phyloP scores from a whole-genome alignment of 2,113 vertebrate species.

The Recurvirostra avosetta region DNA sequence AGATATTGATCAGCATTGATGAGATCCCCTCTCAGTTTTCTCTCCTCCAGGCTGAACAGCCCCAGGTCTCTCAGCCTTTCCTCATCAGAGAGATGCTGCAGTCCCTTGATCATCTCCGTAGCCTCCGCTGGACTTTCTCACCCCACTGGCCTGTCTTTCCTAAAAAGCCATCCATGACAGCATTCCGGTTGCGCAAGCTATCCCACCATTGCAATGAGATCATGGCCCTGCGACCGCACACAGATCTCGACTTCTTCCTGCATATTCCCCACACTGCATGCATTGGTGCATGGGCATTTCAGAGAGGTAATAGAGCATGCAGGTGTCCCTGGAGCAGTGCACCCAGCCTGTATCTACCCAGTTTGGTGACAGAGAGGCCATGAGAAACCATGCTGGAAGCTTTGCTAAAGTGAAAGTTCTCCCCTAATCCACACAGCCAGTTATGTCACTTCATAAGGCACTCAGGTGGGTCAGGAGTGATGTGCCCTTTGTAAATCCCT shows the following conservation, averaged over 20 bases:
- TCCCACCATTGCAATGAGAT: not conserved
- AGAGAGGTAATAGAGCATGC: not conserved
- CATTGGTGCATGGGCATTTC: not conserved
- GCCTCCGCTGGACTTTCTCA: too few species aligned
- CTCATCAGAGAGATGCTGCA: too few species aligned
- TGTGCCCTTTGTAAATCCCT: not conserved
- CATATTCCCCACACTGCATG: not conserved
- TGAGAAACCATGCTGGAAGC: not conserved
- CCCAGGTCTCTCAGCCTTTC: too few species aligned
- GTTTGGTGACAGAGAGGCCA: not conserved
- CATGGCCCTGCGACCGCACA: not conserved
- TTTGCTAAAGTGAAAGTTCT: not conserved
- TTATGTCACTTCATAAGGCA: not conserved
- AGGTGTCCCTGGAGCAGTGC: not conserved
- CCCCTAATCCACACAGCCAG: not conserved
- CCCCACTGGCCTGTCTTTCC: not conserved
- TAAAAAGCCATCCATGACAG: not conserved
- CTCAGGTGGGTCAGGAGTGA: too few species aligned
- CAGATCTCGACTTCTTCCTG: not conserved
- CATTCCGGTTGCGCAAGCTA: not conserved
- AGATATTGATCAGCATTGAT: too few species aligned
- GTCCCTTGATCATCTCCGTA: too few species aligned
- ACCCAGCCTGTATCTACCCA: not conserved
- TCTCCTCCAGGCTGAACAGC: too few species aligned
- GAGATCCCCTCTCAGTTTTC: too few species aligned